phyloP scores from a whole-genome alignment of 2,113 vertebrate genomes.

The Vulpes lagopus region DNA sequence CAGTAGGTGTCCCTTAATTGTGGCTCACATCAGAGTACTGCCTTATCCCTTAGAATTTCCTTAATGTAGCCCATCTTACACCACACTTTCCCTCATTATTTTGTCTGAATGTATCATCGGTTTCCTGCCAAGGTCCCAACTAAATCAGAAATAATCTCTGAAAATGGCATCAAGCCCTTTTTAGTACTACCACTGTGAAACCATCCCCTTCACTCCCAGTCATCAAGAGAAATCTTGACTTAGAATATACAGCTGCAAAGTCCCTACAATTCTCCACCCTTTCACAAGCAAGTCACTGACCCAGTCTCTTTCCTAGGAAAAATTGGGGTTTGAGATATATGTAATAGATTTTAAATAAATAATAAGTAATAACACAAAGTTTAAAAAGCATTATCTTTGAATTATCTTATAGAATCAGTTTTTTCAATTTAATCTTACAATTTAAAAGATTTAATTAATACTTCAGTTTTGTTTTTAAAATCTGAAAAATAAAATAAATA shows the following conservation, averaged over 20 bases:
- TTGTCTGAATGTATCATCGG: not conserved
- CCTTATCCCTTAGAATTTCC: not conserved
- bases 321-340: not conserved
- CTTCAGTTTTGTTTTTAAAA: slow-evolving; percentile 36
- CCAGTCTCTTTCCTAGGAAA: not conserved
- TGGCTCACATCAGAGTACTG: not conserved
- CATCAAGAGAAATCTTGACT: not conserved
- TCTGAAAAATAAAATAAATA: too few relatives aligned
- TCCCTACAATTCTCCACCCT: not conserved
- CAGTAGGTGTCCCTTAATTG: not conserved
- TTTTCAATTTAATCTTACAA: not conserved
- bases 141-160: not conserved
- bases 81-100: not conserved
- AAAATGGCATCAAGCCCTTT: not conserved
- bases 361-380: not conserved
- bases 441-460: not conserved
- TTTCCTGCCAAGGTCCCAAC: not conserved
- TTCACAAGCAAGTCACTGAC: not conserved
- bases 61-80: not conserved
- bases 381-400: not conserved
- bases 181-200: not conserved
- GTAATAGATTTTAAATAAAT: not conserved
- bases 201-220: not conserved
- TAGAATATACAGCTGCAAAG: not conserved
- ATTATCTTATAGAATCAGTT: not conserved